Percentiles rank a stretch among this genome's conserved stretches.
These are phyloP conservation scores for Rhopalosiphum padi DNA, from an alignment of 1,140 invertebrate species.

Conservation along the genomic window DNA sequence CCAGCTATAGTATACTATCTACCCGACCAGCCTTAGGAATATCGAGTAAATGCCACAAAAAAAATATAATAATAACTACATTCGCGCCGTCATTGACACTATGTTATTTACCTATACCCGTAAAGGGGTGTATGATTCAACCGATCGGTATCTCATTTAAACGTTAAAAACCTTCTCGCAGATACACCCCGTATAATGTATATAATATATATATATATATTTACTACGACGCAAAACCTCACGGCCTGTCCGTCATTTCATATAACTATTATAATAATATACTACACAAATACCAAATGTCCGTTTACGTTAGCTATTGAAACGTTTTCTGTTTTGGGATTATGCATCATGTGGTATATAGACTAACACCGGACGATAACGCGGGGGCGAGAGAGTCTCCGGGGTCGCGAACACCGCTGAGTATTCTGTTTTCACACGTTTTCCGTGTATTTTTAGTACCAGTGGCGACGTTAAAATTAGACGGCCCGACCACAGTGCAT, in stretches of 20 bases:
- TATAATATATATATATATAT: no score
- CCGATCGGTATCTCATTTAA: background rate
- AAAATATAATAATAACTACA: no score
- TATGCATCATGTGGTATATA: no score
- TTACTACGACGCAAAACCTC: background rate
- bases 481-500: background rate
- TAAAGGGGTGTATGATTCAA: background rate
- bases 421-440: conserved; percentile 44
- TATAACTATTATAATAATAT: background rate
- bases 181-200: background rate
- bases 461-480: conserved; percentile 2
- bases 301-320: background rate
- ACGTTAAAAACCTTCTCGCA: background rate
- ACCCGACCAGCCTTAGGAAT: no score
- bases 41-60: no score
- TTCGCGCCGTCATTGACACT: no score
- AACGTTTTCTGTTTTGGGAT: background rate
- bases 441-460: conserved; percentile 1
- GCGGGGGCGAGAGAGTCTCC: background rate
- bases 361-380: background rate
- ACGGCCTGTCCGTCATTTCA: background rate
- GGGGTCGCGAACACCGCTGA: background rate
- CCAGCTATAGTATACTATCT: no score
- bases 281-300: background rate
- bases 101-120: no score